Evolutionary conservation across 1,140 invertebrate species (phyloP), one percentile per base, ranked within the genome.

Genomic region (Medauroidea extradentata): DNA sequence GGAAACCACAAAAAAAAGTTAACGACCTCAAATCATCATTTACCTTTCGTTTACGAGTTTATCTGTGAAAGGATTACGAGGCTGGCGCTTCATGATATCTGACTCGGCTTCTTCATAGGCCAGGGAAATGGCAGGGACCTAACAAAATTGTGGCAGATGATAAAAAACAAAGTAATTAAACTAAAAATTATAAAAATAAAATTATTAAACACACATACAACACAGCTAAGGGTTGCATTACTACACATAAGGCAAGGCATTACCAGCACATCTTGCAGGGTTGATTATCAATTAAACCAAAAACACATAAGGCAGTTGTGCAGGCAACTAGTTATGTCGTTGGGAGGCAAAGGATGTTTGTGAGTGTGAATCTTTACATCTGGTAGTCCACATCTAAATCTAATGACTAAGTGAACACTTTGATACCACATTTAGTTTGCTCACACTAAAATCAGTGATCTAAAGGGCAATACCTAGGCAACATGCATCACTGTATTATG

Each of bases 1-100:
- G 24, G 49, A 51, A 5, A 51, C 18, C 16, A 51, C n/a, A 51
- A 25, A 51, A 51, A 51, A 21, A 51, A 25, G 18, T 46, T 46
- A 19, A 5, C 21, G 21, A 23, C 43, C 21, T 34, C 29, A 34
- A 41, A 25, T 59, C 24, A 23, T 54, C 34, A 60, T 71, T 87
- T 90, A 94, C 91, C 95, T 96, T 87, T 98, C 93, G 81, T 99
- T 99, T 73, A 99, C 96, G 76, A 99, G 89, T 83, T 98, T 98
- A 83, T 99, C 97, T 67, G 85, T 85, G 70, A 86, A 84, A 57
- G 96, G 94, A 81, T 99, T 91, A 78, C 97, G 87, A 67, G 97
- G 96, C 69, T 87, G 87, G 68, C 96, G 86, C 85, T 99, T 99
- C 97, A 99, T 99, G 77, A 99, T 99, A 81, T 99, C 96, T 65